Conservation (phyloP, 2,797 vertebrate genomes). For the Hapalemur alaotrensis region DNA sequence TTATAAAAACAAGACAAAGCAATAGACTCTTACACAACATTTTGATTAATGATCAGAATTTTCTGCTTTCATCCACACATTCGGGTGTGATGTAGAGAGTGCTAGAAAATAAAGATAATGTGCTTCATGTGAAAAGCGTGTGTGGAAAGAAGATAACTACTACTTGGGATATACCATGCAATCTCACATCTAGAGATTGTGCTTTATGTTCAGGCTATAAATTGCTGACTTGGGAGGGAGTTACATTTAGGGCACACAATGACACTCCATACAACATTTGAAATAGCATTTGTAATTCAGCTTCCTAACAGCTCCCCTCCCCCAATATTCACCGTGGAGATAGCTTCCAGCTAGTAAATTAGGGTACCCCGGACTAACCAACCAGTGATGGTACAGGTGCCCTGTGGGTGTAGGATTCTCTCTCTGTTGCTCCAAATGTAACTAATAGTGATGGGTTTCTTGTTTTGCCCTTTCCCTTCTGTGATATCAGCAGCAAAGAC, state of each 20-base stretch:
- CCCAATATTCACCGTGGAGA: background rate
- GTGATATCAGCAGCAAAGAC: background rate
- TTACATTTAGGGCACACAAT: background rate
- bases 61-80: background rate
- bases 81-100: background rate
- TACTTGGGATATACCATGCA: background rate
- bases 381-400: too few species aligned
- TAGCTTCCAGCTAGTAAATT: background rate
- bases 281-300: background rate
- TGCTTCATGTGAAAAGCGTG: background rate
- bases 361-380: background rate
- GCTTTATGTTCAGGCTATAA: background rate
- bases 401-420: background rate
- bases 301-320: background rate
- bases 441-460: background rate
- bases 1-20: background rate
- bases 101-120: background rate
- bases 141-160: background rate
- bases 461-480: background rate
- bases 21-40: background rate
- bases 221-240: background rate
- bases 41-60: background rate
- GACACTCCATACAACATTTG: background rate
- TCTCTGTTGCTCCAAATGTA: background rate
- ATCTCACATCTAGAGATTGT: background rate